phyloP scores from a whole-genome alignment of 2,113 vertebrate genomes.

The Abramis brama region DNA sequence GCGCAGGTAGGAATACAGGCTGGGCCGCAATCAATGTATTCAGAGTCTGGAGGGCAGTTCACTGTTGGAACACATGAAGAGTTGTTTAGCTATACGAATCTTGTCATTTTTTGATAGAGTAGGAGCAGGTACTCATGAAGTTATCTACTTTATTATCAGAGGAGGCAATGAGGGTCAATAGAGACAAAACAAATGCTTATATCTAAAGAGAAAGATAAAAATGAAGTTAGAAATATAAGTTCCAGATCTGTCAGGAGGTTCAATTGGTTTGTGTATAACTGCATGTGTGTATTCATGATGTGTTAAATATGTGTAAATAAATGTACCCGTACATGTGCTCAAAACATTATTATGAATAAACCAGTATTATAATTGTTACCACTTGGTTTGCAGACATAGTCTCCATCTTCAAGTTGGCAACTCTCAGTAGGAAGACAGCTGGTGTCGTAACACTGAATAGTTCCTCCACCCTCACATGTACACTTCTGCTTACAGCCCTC shows the following conservation, averaged over 20 bases:
- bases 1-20: slow-evolving; percentile 73
- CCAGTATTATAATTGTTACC: slow-evolving; percentile 63
- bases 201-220: slow-evolving; percentile 45
- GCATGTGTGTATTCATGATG: neutral
- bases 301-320: neutral
- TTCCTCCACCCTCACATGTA: slow-evolving; percentile 68
- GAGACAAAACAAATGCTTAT: slow-evolving; percentile 68
- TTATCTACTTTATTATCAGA: slow-evolving; percentile 78
- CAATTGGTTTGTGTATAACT: neutral
- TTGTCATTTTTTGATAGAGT: slow-evolving; percentile 71
- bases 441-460: slow-evolving; percentile 68
- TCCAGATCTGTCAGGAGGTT: neutral
- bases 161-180: slow-evolving; percentile 79
- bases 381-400: slow-evolving; percentile 73
- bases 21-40: slow-evolving; percentile 72
- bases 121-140: slow-evolving; percentile 89
- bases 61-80: slow-evolving; percentile 53
- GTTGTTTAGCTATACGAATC: neutral
- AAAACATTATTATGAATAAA: no score
- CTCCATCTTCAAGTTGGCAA: slow-evolving; percentile 75
- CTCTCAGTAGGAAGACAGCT: slow-evolving; percentile 70
- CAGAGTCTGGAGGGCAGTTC: slow-evolving; percentile 69
- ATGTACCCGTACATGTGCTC: neutral
- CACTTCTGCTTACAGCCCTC: slow-evolving; percentile 76
- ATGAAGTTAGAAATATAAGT: neutral